Evolutionary conservation across 2,888 invertebrate species (phyloP).

Genomic region (Physocephala rufipes): DNA sequence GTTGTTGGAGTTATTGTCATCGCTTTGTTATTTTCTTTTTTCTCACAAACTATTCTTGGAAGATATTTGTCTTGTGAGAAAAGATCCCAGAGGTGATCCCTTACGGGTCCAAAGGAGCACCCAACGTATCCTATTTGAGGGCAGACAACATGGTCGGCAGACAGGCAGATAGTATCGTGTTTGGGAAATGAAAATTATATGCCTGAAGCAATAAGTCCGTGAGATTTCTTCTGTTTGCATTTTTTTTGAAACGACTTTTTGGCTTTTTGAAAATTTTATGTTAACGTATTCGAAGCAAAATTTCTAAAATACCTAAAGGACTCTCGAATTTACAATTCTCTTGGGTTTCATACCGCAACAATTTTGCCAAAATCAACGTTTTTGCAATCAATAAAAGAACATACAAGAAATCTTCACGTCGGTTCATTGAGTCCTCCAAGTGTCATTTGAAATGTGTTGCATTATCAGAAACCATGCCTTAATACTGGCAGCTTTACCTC

Average conservation of each 20-base stretch:
- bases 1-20: not conserved
- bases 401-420: too few species aligned
- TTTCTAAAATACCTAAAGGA: too few species aligned
- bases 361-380: too few species aligned
- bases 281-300: too few species aligned
- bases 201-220: slow-evolving; percentile 2
- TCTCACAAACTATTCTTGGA: slow-evolving; percentile 32
- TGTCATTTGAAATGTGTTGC: too few species aligned
- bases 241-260: not conserved
- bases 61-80: slow-evolving; percentile 30
- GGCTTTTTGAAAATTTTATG: not conserved
- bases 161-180: slow-evolving; percentile 23
- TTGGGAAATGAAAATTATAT: slow-evolving; percentile 35
- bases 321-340: too few species aligned
- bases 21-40: too few species aligned
- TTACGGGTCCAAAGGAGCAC: not conserved
- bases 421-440: too few species aligned
- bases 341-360: not conserved
- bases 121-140: not conserved
- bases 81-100: not conserved
- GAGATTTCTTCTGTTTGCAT: not conserved
- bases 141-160: not conserved
- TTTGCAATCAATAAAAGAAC: too few species aligned
- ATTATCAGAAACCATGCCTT: too few species aligned
- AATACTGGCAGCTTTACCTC: too few species aligned